Evolutionary conservation across 2,797 vertebrate species (phyloP), one percentile per base, ranked within the genome.

Genomic region (Poeciliopsis gracilis): DNA sequence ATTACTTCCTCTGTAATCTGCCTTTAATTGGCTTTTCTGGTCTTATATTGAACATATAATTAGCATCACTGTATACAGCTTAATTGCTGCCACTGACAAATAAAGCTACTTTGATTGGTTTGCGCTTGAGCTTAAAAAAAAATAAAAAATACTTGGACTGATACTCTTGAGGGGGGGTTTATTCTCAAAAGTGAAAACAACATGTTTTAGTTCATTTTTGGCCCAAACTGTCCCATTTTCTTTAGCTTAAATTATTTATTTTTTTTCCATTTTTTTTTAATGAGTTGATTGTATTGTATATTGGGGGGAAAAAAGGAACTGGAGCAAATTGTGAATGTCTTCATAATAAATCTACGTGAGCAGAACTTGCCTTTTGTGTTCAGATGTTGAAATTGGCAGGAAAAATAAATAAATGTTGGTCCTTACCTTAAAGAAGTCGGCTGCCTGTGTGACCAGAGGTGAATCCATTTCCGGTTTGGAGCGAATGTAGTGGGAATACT

Each of bases 401-500:
- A 49, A 28, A 18, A 2, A 4, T 5, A 18, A 2, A 4, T 5
- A 41, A 41, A 1, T 4, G n/a, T n/a, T 5, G 0, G 30, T 2
- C 73, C 86, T 89, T 87, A 98, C 97, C 96, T 97, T 98, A 75
- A 96, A 95, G 66, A 93, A 95, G n/a, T 96, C 92, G 0, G 93
- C 90, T 4, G 96, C 95, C 86, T 95, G 95, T 13, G 83, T 94
- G 51, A 96, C 91, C 80, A 97, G 91, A 2, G 95, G 86, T 46
- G 95, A 95, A 84, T 97, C 97, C 81, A 94, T 89, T 15, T 97
- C 97, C 38, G 96, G 95, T 86, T 92, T 96, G 51, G 93, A 95
- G 88, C 96, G 95, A 93, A 97, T 96, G 71, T 97, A 98, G 82
- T 96, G 95, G 75, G 97, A 96, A 30, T 98, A 98, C 79, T 97